Percentiles rank a stretch among this genome's conserved stretches.
Evolutionary conservation across 2,888 invertebrate genomes (phyloP).

Genomic region (Ennomos fuscantarius): DNA sequence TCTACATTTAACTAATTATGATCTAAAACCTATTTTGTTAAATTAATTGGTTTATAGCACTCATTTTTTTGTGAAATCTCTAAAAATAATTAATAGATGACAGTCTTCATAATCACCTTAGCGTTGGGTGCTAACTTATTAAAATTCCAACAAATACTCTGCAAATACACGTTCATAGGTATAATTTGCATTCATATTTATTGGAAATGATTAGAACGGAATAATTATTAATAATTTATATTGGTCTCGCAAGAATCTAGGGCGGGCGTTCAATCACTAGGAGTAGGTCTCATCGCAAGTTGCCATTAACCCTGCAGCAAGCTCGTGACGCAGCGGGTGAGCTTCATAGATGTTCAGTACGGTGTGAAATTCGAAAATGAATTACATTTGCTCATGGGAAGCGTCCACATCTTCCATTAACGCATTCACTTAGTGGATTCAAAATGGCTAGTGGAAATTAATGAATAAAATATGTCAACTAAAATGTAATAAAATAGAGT

Average conservation of each 20-base stretch:
- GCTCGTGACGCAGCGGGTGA: constrained; percentile 74
- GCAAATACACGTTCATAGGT: constrained; percentile 7
- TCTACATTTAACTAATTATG: constrained; percentile 10
- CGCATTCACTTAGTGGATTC: constrained; percentile 78
- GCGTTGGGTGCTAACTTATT: constrained; percentile 10
- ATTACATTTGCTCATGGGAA: constrained; percentile 77
- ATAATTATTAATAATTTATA: not conserved
- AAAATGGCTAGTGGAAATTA: constrained; percentile 81
- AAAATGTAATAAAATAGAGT: constrained; percentile 80
- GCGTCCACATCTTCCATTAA: constrained; percentile 83
- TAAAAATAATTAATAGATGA: constrained; percentile 16
- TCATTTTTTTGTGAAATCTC: constrained; percentile 13
- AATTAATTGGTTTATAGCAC: constrained; percentile 3
- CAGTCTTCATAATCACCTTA: constrained; percentile 21
- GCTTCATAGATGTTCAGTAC: constrained; percentile 62
- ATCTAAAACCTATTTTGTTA: constrained; percentile 18
- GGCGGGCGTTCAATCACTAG: constrained; percentile 31
- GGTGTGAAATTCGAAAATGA: constrained; percentile 69
- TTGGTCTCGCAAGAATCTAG: constrained; percentile 12
- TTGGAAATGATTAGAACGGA: constrained; percentile 1
- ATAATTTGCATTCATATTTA: constrained; percentile 12
- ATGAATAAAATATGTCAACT: constrained; percentile 80
- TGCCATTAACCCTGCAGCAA: constrained; percentile 52
- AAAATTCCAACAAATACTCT: constrained; percentile 6
- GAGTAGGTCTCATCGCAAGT: constrained; percentile 35